phyloP scores from a whole-genome alignment of 2,797 vertebrate genomes.

The Geotrypetes seraphini region DNA sequence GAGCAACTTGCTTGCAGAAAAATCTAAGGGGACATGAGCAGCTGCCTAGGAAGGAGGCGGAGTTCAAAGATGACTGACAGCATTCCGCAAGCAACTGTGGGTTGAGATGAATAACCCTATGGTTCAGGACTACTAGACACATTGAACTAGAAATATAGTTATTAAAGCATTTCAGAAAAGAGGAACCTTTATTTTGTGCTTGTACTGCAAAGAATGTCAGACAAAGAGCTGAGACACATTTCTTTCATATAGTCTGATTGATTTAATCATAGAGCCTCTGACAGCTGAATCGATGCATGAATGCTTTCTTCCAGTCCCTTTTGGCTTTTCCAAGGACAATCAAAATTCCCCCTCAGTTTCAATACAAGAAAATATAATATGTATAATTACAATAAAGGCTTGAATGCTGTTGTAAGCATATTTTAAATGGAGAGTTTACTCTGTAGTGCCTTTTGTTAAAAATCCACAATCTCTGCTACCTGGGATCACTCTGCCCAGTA shows the following conservation, averaged over 20 bases:
- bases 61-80: too few relatives aligned
- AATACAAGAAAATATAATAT: constrained; percentile 61
- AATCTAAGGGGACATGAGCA: too few relatives aligned
- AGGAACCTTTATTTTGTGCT: constrained; percentile 51
- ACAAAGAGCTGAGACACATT: constrained; percentile 38
- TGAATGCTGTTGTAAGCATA: constrained; percentile 32
- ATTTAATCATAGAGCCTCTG: constrained; percentile 69
- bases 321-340: constrained; percentile 62
- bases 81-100: too few relatives aligned
- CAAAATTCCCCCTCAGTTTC: constrained; percentile 47
- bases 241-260: constrained; percentile 48
- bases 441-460: constrained; percentile 42
- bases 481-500: too few relatives aligned
- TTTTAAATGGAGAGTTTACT: constrained; percentile 36
- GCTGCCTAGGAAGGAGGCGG: too few relatives aligned
- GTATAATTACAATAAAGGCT: constrained; percentile 59
- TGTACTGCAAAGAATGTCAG: constrained; percentile 45
- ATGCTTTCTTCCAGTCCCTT: constrained; percentile 49
- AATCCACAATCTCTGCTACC: constrained; percentile 14
- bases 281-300: constrained; percentile 60
- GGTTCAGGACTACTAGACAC: too few relatives aligned
- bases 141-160: too few relatives aligned
- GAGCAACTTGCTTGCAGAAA: too few relatives aligned
- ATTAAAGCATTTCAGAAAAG: constrained; percentile 64
- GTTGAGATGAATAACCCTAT: too few relatives aligned